A percentile compares a stretch with the other conserved stretches of the same genome.
phyloP scores from a whole-genome alignment of 2,113 vertebrate species.

The Dipodomys stephensi region DNA sequence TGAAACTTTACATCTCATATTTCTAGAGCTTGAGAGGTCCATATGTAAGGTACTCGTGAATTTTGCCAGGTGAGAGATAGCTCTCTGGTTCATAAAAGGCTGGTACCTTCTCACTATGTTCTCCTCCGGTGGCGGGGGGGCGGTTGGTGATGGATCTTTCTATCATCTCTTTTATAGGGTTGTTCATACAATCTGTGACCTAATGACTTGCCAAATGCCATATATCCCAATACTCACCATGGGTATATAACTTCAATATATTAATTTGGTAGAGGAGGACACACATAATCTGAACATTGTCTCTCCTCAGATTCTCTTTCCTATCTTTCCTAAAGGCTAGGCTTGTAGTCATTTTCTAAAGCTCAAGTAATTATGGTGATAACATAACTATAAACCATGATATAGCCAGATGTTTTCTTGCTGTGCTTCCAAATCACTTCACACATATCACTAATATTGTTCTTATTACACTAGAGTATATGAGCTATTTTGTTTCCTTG shows the following conservation, averaged over 20 bases:
- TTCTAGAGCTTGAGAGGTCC: neutral
- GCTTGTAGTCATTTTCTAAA: no score
- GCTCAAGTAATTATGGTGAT: no score
- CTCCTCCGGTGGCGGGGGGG: neutral
- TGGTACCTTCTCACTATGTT: neutral
- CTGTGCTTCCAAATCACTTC: no score
- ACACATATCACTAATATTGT: no score
- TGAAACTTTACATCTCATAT: neutral
- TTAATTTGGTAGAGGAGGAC: neutral
- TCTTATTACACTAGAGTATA: no score
- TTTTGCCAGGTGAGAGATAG: neutral
- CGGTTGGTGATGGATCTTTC: neutral
- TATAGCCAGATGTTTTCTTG: no score
- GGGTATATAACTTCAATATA: neutral
- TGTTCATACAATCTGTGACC: neutral
- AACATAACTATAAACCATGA: no score
- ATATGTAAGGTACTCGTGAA: neutral
- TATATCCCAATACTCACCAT: neutral
- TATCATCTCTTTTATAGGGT: neutral
- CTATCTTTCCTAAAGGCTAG: no score
- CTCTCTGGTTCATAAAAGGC: neutral
- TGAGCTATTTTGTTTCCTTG: no score
- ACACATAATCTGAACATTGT: neutral
- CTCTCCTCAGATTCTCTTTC: no score
- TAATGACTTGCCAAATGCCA: neutral